Evolutionary conservation across 2,113 vertebrate species (phyloP), one percentile per base, ranked within the genome.

Genomic region (Pluvianellus socialis): DNA sequence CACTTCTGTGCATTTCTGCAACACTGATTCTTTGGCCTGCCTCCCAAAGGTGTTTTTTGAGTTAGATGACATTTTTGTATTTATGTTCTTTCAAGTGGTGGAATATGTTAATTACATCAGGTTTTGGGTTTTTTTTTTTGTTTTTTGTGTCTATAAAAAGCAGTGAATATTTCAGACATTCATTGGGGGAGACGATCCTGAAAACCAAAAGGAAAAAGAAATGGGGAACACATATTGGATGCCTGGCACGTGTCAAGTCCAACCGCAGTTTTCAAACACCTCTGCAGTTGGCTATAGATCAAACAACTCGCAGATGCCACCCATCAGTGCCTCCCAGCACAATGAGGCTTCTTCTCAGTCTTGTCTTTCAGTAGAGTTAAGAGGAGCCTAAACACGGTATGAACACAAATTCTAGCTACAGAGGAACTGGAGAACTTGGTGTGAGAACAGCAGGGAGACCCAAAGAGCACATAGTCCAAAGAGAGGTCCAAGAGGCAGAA

Each of bases 241-340:
- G 86, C 93, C 65, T 84, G 86, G 70, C 87, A 75, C 23, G 17
- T 24, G 53, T 42, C 0, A 0, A 84, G 70, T 85, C 70, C 65
- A 86, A 77, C 86, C 61, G 3, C 93, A 81, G 80, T 61, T 92
- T 95, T 79, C 42, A 40, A 87, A 82, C 66, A 79, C 80, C 49
- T 94, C 84, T 94, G 84, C 92, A 90, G 62, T 4, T 91, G 89
- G 91, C 94, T 86, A 3, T 15, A 91, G 55, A 91, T 95, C 75
- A 94, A 83, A 94, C 49, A 83, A 26, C 47, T 79, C 1, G 1
- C 27, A 73, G 75, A 66, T 75, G 49, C 61, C 81, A 76, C 74
- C 42, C 22, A 2, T 92, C 50, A 30, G 55, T 79, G 88, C 81
- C 58, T 94, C 53, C 56, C 74, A 70, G 93, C 84, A 66, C n/a